These are phyloP conservation scores for Fratercula arctica DNA, from an alignment of 2,797 vertebrate genomes.

Conservation along the genomic window DNA sequence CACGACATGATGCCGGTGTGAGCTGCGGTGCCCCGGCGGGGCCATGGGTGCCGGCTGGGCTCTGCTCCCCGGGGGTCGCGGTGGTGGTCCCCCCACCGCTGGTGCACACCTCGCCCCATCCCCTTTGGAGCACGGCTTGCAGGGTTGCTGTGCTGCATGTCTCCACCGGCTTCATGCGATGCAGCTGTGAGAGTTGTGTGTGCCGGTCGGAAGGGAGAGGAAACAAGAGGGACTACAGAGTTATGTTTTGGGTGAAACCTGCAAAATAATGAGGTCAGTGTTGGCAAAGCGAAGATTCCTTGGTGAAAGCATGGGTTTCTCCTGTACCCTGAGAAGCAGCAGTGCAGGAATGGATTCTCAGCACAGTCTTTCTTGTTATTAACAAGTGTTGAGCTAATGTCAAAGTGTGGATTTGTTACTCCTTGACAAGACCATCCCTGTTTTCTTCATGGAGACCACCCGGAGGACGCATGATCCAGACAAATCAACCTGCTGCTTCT, in stretches of 20 bases:
- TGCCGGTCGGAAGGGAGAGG: background rate
- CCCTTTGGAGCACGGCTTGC: background rate
- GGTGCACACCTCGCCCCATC: background rate
- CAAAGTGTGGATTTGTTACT: background rate
- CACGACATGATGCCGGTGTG: background rate
- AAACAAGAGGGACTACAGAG: background rate
- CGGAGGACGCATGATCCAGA: background rate
- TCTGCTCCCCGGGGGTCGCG: background rate
- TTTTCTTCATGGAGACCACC: background rate
- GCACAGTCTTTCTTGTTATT: background rate
- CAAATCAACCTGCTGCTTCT: background rate
- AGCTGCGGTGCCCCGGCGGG: background rate
- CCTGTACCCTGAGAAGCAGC: background rate
- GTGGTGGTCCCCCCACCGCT: background rate
- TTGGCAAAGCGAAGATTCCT: background rate
- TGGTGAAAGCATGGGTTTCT: background rate
- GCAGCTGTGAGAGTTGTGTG: accelerated
- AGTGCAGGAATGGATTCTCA: background rate
- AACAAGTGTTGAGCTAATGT: background rate
- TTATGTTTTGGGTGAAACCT: background rate
- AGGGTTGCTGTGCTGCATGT: background rate
- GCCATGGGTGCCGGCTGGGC: background rate
- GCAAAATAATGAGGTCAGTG: background rate
- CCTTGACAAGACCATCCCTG: background rate
- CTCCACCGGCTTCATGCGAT: background rate